Conservation (phyloP, 2,888 invertebrate genomes). For the Callinectes sapidus region DNA sequence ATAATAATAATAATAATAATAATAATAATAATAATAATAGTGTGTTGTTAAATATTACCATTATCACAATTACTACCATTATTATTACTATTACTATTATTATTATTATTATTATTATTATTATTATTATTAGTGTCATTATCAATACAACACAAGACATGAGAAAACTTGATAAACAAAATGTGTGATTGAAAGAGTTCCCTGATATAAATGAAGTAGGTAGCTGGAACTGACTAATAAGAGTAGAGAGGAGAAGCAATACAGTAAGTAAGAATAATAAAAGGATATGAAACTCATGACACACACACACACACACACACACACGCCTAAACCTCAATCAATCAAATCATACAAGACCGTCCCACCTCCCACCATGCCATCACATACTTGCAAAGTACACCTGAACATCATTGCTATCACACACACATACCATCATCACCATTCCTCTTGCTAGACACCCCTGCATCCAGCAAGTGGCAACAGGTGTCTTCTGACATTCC, state of each 20-base stretch:
- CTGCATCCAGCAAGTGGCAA: background rate
- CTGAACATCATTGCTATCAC: background rate
- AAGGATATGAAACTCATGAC: background rate
- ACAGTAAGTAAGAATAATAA: background rate
- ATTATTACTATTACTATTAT: too few species aligned
- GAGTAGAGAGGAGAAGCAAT: background rate
- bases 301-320: too few species aligned
- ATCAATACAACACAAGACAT: too few species aligned
- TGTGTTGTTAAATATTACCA: too few species aligned
- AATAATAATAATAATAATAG: too few species aligned
- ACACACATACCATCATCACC: background rate
- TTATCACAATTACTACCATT: too few species aligned
- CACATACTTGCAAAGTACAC: background rate
- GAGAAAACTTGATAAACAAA: too few species aligned
- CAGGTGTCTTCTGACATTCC: constrained; percentile 48
- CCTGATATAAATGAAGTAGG: too few species aligned
- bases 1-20: too few species aligned
- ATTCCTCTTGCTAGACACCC: constrained; percentile 18
- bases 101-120: too few species aligned
- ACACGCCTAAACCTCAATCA: background rate
- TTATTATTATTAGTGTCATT: too few species aligned
- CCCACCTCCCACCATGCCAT: background rate
- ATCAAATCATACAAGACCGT: background rate
- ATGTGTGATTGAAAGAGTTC: too few species aligned
- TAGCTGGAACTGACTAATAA: background rate